A percentile compares a stretch with the other conserved stretches of the same genome.
phyloP scores from a whole-genome alignment of 2,888 invertebrate species.

The Malthinus flaveolus region DNA sequence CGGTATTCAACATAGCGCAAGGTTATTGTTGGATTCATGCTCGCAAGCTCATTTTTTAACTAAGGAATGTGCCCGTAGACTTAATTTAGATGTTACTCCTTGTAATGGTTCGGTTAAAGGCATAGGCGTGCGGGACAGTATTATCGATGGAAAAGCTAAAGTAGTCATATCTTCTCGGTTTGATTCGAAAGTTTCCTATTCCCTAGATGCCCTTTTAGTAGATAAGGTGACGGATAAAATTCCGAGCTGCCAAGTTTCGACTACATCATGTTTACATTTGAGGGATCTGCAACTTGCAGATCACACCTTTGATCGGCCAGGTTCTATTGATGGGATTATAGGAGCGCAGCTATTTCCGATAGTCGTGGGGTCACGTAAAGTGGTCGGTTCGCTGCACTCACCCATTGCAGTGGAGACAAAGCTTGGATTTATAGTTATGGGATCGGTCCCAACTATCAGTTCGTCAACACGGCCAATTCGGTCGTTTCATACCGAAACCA shows the following conservation, averaged over 20 bases:
- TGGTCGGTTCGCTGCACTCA: not conserved
- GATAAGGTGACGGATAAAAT: no score
- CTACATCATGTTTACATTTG: not conserved
- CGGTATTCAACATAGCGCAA: not conserved
- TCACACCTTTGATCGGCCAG: not conserved
- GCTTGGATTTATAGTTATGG: no score
- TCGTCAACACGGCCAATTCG: no score
- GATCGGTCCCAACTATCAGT: no score
- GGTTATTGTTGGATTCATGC: not conserved
- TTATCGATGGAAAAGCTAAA: no score
- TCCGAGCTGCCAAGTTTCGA: no score
- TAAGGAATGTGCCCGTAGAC: not conserved
- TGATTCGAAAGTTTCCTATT: no score
- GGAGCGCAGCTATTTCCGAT: not conserved
- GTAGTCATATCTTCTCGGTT: no score
- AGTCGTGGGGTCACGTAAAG: not conserved
- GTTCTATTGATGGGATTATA: not conserved
- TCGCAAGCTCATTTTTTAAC: not conserved
- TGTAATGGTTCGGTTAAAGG: constrained; percentile 15
- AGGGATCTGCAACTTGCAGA: no score
- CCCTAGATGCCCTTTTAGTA: no score
- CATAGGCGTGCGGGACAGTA: not conserved
- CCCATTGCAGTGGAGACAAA: not conserved
- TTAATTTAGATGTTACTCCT: not conserved
- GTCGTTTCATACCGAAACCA: not conserved